Base-by-base conservation (phyloP, 1,140 invertebrate genomes). In the Camponotus vicinus region DNA sequence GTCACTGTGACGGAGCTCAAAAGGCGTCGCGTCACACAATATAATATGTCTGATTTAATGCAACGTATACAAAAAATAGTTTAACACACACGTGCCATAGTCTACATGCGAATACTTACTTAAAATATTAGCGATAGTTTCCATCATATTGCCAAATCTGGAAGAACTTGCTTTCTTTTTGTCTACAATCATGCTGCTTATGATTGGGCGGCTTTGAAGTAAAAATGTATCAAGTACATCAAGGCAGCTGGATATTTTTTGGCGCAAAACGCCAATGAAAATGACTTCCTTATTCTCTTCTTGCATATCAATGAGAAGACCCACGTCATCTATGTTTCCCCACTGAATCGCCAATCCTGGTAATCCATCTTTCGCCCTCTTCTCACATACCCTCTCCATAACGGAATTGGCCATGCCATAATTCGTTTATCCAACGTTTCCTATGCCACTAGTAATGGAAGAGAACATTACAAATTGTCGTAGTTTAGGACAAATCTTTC, bases 381-480 rank as follows among this genome's bases (percentile, higher is more conserved):
- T 89, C 83, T 96, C 96, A 82, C 61, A 64, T 1, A 64, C 13
- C 6, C 45, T 49, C 11, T 49, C 61, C 32, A 64, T 64, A 7
- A 37, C 7, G 96, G 96, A 18, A 97, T 95, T 49, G 13, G 45
- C 9, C 45, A 49, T 49, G 2, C 27, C 61, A 37, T 63, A 63
- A 63, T 63, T 63, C 18, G 96, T 96, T 92, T 98, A 97, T 5
- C 97, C 97, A 75, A 96, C 95, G 93, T 98, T 98, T 70, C 98
- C 98, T 85, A 97, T 95, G 13, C 97, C 97, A 93, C 97, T 97
- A 63, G 96, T 96, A 6, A 98, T 96, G 13, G 97, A 97, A 6
- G 97, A 98, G 91, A 98, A 98, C 0, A 97, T 96, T 8, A 96
- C 95, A 85, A 97, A 96, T 57, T 96, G 92, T 57, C 94, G 87